Percentiles rank a stretch among this genome's conserved stretches.
Conservation (phyloP, 2,113 vertebrate genomes). For the Rhadina sibilatrix region DNA sequence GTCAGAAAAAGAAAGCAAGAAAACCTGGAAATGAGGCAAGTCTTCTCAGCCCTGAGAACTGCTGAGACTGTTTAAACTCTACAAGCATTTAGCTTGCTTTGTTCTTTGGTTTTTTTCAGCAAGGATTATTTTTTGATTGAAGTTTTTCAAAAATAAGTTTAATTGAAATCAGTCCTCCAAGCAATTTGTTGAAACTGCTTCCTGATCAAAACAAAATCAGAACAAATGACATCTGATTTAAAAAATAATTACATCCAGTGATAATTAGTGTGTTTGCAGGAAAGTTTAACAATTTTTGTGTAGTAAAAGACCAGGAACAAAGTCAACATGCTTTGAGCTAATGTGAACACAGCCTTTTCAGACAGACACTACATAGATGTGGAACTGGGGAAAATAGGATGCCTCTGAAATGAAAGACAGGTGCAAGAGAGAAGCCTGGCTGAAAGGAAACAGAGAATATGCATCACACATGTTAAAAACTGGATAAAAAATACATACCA, state of each 20-base stretch:
- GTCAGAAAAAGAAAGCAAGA: not conserved
- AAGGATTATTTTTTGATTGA: not conserved
- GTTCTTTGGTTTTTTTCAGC: not conserved
- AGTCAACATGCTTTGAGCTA: not conserved
- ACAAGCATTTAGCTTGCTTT: not conserved
- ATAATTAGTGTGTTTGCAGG: not conserved
- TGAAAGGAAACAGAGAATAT: not conserved
- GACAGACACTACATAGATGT: not conserved
- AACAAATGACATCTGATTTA: not conserved
- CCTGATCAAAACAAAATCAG: not conserved
- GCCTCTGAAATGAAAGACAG: not conserved
- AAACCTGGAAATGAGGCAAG: not conserved
- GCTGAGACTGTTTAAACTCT: not conserved
- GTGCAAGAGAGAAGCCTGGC: not conserved
- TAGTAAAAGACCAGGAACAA: not conserved
- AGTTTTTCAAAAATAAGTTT: not conserved
- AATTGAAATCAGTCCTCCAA: not conserved
- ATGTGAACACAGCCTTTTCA: not conserved
- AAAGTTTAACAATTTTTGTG: not conserved
- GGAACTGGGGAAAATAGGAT: not conserved
- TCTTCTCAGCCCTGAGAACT: not conserved
- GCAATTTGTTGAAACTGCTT: not conserved
- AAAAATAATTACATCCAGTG: not conserved
- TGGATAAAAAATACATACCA: not conserved
- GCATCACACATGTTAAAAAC: not conserved